Base-by-base conservation (phyloP, 2,888 invertebrate genomes). In the Callimorpha dominula region DNA sequence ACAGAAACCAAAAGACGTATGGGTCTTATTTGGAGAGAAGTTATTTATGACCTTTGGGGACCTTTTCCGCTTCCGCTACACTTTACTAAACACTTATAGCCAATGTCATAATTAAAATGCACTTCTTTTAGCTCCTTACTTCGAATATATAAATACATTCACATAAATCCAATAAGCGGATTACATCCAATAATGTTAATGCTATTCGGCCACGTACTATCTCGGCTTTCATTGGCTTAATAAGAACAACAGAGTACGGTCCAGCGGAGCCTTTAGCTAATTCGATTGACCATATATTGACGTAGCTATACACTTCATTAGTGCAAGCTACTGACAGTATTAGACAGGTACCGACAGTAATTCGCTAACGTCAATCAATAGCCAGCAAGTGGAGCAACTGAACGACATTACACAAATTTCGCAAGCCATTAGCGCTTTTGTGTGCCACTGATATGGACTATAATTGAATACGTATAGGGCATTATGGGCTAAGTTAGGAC, bases 381-480 rank as follows among this genome's bases (percentile, higher is more conserved):
- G 63, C 54, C 49, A 20, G 63, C 52, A 31, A 54, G n/a, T 50
- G 43, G 42, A 68, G n/a, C 62, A 68, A n/a, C 50, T 31, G 62
- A 70, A 70, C 46, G 42, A 42, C 50, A 69, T 20, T n/a, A 17
- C 40, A 72, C 65, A 63, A 65, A 73, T 73, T 81, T 74, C 68
- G 52, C 75, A 81, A 66, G 67, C 76, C 54, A 83, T 77, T 76
- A 77, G 17, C 71, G 12, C 20, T 70, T 68, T 75, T 81, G 71
- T 14, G 0, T 3, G 31, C 65, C 17, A 4, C 62, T 20, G 62
- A 81, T 81, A 82, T 65, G 63, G 49, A 31, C 43, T 43, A 78
- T 74, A 71, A 83, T 81, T 73, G 75, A 76, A 83, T 78, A 78
- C 76, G 67, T 68, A 75, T 73, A 40, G 57, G 63, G 52, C 17